Evolutionary conservation across 2,113 vertebrate genomes (phyloP).

Genomic region (Petromus typicus): DNA sequence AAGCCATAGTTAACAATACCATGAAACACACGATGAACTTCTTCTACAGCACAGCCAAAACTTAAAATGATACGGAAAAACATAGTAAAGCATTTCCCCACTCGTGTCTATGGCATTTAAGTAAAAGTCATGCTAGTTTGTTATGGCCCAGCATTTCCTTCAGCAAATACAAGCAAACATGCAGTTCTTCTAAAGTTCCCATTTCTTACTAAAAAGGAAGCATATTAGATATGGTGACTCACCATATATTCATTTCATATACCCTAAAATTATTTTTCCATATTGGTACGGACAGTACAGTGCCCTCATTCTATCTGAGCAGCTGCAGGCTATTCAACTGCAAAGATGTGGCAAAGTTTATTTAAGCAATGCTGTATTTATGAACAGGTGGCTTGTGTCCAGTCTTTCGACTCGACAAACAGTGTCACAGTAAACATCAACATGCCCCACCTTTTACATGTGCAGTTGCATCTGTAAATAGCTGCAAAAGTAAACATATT

Average conservation of each 20-base stretch:
- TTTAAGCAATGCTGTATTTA: background rate
- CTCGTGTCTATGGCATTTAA: background rate
- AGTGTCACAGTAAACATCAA: slow-evolving; percentile 19
- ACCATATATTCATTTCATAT: background rate
- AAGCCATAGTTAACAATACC: background rate
- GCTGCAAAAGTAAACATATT: slow-evolving; percentile 52
- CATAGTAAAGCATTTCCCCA: background rate
- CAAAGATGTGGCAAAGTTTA: background rate
- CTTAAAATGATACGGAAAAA: slow-evolving; percentile 40
- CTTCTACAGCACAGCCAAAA: slow-evolving; percentile 41
- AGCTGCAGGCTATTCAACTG: background rate
- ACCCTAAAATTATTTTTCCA: background rate
- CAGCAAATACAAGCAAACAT: slow-evolving; percentile 17
- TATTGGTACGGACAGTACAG: background rate
- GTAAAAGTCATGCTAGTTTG: background rate
- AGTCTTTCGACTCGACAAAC: slow-evolving; percentile 25
- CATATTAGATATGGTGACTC: background rate
- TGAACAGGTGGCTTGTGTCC: background rate
- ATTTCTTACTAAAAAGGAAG: slow-evolving; percentile 31
- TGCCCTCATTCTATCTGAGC: slow-evolving; percentile 7
- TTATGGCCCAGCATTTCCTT: slow-evolving; percentile 15
- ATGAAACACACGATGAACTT: slow-evolving; percentile 12
- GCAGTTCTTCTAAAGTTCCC: background rate
- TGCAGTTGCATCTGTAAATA: slow-evolving; percentile 14
- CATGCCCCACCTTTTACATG: background rate